Evolutionary conservation across 1,140 invertebrate species (phyloP).

Genomic region (Belonocnema kinseyi): DNA sequence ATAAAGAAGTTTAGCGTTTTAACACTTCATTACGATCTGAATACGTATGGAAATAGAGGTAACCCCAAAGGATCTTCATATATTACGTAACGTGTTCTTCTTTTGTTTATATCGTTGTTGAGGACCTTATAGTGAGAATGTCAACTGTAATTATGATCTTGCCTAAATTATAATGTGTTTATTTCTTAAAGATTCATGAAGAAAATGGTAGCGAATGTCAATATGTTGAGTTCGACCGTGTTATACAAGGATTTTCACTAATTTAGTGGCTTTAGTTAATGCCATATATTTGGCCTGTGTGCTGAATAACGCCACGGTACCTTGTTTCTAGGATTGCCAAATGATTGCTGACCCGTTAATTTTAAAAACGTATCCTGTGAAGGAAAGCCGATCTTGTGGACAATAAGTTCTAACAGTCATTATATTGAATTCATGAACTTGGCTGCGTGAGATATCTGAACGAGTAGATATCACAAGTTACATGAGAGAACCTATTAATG

Average conservation of each 20-base stretch:
- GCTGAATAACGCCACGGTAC: constrained; percentile 57
- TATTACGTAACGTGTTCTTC: no score
- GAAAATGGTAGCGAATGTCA: neutral
- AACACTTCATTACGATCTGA: no score
- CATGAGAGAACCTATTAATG: no score
- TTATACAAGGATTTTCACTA: neutral
- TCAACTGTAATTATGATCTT: no score
- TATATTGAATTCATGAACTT: neutral
- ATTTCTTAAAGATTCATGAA: no score
- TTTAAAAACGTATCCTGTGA: constrained; percentile 62
- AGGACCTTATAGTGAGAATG: no score
- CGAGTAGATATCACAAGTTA: neutral
- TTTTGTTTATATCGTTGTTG: no score
- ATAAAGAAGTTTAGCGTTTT: no score
- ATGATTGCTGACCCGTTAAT: constrained; percentile 70
- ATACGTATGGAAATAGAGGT: no score
- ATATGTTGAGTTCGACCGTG: neutral
- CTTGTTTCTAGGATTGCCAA: constrained; percentile 52
- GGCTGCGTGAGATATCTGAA: neutral
- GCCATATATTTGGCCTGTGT: neutral
- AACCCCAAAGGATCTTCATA: no score
- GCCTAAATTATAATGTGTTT: no score
- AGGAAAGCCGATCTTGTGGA: constrained; percentile 51
- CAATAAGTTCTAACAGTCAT: constrained; percentile 1
- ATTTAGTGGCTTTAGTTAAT: neutral